These are phyloP conservation scores for Melanotaenia parkinsoni DNA, from an alignment of 2,797 vertebrate genomes.

Conservation along the genomic window DNA sequence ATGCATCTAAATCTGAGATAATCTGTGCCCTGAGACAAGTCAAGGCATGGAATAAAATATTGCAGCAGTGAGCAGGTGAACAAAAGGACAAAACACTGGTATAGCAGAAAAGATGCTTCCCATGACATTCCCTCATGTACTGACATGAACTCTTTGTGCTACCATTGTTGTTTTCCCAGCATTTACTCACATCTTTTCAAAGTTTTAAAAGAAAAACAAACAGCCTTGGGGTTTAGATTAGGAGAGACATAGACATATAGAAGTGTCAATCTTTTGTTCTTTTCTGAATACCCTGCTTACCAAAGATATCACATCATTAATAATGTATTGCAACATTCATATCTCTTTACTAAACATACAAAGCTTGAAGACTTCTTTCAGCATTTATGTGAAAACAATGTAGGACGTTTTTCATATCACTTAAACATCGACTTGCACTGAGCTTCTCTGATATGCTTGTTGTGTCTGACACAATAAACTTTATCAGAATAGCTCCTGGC, in stretches of 20 bases:
- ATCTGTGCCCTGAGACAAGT: slow-evolving; percentile 27
- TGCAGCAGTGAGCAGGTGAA: background rate
- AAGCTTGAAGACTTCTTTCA: background rate
- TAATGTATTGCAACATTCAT: background rate
- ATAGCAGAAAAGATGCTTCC: background rate
- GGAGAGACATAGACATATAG: slow-evolving; percentile 12
- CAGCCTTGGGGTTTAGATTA: slow-evolving; percentile 30
- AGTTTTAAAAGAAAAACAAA: slow-evolving; percentile 8
- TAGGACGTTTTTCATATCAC: background rate
- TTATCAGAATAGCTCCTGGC: slow-evolving; percentile 11
- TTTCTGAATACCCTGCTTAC: slow-evolving; percentile 10
- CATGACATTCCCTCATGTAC: background rate
- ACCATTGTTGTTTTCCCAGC: slow-evolving; percentile 50
- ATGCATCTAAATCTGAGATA: slow-evolving; percentile 40
- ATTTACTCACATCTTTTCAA: background rate
- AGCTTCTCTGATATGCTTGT: slow-evolving; percentile 7
- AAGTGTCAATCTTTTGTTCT: slow-evolving; percentile 1
- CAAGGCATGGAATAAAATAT: slow-evolving; percentile 17
- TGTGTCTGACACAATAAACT: background rate
- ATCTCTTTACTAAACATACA: slow-evolving; percentile 1
- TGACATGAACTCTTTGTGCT: slow-evolving; percentile 42
- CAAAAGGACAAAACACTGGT: background rate
- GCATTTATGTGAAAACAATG: background rate
- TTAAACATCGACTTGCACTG: slow-evolving; percentile 9
- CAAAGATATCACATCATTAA: slow-evolving; percentile 15